phyloP scores from a whole-genome alignment of 2,113 vertebrate species.

The Melanostigma gelatinosum region DNA sequence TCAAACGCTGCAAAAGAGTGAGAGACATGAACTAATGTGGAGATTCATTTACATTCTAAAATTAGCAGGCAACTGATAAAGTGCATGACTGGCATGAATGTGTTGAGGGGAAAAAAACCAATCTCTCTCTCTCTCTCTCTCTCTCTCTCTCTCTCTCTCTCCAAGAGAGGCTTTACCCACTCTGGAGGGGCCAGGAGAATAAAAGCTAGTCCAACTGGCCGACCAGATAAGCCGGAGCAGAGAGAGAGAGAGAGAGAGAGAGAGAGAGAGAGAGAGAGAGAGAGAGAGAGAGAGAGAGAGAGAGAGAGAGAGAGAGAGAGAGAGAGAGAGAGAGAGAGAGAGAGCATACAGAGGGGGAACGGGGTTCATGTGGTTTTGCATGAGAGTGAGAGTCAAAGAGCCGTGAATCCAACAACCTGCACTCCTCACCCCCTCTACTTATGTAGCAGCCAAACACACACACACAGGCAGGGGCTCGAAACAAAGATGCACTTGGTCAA shows the following conservation, averaged over 20 bases:
- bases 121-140: constrained; percentile 28
- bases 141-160: constrained; percentile 39
- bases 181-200: constrained; percentile 77
- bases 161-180: constrained; percentile 66
- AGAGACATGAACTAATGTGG: constrained; percentile 44
- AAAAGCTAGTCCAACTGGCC: constrained; percentile 78
- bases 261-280: too few species aligned
- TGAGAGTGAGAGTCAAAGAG: constrained; percentile 65
- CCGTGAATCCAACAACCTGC: constrained; percentile 44
- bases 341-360: constrained; percentile 38
- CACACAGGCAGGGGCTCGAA: constrained; percentile 10
- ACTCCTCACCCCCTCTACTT: constrained; percentile 17
- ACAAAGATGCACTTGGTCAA: constrained; percentile 71
- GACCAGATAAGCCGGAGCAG: constrained; percentile 74
- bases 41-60: constrained; percentile 74
- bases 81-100: constrained; percentile 63
- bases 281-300: not conserved
- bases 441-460: constrained; percentile 23
- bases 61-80: constrained; percentile 75
- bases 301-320: constrained; percentile 34
- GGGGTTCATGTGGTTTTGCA: constrained; percentile 66
- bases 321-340: too few species aligned
- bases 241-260: constrained; percentile 34
- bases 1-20: constrained; percentile 26
- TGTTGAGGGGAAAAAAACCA: constrained; percentile 49